Conservation (phyloP, 2,797 vertebrate species). For the Jordanella pulchra region DNA sequence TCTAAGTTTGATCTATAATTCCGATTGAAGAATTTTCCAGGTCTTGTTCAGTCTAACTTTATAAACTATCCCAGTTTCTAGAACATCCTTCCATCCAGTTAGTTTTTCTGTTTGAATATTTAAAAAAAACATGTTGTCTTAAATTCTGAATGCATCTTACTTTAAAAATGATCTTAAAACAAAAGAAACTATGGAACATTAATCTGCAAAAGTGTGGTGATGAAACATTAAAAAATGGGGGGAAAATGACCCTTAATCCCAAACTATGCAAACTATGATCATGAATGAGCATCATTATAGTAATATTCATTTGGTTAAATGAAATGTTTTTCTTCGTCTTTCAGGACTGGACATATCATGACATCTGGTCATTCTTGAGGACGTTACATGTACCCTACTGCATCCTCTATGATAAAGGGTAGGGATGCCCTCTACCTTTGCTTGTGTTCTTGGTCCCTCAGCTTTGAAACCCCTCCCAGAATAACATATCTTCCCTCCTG, state of each 20-base stretch:
- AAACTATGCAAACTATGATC: background rate
- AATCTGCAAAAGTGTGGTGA: no score
- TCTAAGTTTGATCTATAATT: no score
- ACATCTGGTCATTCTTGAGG: conserved; percentile 95
- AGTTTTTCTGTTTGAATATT: no score
- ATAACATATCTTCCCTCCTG: background rate
- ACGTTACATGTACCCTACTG: conserved; percentile 92
- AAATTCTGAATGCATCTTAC: no score
- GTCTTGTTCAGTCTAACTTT: background rate
- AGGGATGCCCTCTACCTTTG: conserved; percentile 43
- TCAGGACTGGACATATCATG: conserved; percentile 95
- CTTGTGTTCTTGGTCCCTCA: background rate
- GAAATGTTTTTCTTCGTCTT: conserved; percentile 13
- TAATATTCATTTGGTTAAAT: background rate
- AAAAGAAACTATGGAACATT: no score
- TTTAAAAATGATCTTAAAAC: no score
- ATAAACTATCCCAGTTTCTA: background rate
- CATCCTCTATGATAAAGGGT: conserved; percentile 97
- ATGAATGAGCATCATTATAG: background rate
- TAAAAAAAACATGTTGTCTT: no score
- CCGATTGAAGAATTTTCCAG: no score
- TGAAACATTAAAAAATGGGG: no score
- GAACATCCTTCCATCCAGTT: no score
- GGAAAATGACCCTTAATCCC: background rate
- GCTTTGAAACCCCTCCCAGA: background rate